Base-by-base conservation (phyloP, 2,797 vertebrate genomes). In the Molossus molossus region DNA sequence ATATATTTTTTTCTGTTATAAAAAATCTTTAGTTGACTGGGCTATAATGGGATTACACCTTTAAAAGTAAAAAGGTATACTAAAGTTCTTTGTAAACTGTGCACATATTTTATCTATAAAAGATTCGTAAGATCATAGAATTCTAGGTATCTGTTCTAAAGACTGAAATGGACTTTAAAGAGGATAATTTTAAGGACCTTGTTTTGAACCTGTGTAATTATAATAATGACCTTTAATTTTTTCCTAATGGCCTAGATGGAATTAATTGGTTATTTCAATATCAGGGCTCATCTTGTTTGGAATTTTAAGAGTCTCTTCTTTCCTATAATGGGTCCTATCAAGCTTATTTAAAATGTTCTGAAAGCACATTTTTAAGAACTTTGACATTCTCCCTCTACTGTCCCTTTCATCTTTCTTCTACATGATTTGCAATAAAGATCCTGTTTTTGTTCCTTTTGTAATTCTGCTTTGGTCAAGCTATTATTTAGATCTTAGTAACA, bases 211-310 rank as follows among this genome's bases (percentile, higher is more conserved):
- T 94, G 45, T 94, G 62, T 87, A 95, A 94, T 97, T 97, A 97
- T n/a, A 87, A 91, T 96, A 98, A 97, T 96, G 94, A 96, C 84
- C 95, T 96, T 96, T 97, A 97, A 96, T 97, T 97, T 64, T 75
- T 96, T 92, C 90, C 97, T 96, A 96, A 97, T 96, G 88, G 94
- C 77, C 77, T 95, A 75, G 86, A 97, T 90, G 83, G 94, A 94
- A 97, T 97, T 97, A 97, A 97, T 95, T 97, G 96, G 96, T 86
- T 96, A 95, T 96, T 97, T 97, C 91, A 94, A 67, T 94, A 97
- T 75, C 83, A 67, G 87, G 40, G 67, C 72, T 93, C 76, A 97
- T 96, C 80, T 87, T 96, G 70, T 91, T 93, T 96, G 93, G 89
- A 97, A 97, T 96, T 96, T 97, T 95, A 97, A 97, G 73, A 93